Evolutionary conservation across 2,113 vertebrate species (phyloP).

Genomic region (Manacus vitellinus): DNA sequence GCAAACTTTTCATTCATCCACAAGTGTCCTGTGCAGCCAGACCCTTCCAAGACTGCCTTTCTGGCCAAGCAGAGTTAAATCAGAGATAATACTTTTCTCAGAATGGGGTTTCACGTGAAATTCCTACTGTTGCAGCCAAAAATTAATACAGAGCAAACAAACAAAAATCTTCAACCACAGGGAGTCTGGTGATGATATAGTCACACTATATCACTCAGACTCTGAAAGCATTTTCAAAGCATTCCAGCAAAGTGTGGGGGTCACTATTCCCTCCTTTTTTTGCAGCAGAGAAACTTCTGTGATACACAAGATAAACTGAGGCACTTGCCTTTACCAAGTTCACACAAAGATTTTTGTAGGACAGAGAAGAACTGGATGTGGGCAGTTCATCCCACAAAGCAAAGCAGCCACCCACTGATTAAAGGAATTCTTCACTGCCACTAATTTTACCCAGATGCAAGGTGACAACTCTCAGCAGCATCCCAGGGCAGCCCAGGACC

Average conservation of each 20-base stretch:
- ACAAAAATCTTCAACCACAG: neutral
- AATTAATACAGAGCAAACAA: neutral
- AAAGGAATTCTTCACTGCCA: neutral
- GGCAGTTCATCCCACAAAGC: neutral
- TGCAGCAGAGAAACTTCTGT: neutral
- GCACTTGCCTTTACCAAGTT: neutral
- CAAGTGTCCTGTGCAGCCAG: neutral
- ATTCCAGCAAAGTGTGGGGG: fast-evolving
- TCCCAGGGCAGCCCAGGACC: neutral
- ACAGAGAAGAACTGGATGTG: neutral
- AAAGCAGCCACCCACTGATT: neutral
- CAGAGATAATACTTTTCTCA: neutral
- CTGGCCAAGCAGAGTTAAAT: neutral
- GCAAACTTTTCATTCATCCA: neutral
- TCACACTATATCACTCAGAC: neutral
- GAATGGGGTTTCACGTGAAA: neutral
- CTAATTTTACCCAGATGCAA: neutral
- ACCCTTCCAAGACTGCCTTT: neutral
- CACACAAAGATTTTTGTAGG: neutral
- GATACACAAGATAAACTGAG: neutral
- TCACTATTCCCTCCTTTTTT: neutral
- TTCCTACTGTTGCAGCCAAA: neutral
- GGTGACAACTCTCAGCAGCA: neutral
- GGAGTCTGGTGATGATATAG: neutral
- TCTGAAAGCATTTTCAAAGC: neutral